Percentiles rank a stretch among this genome's conserved stretches.
phyloP scores from a whole-genome alignment of 2,113 vertebrate species.

The Theropithecus gelada region DNA sequence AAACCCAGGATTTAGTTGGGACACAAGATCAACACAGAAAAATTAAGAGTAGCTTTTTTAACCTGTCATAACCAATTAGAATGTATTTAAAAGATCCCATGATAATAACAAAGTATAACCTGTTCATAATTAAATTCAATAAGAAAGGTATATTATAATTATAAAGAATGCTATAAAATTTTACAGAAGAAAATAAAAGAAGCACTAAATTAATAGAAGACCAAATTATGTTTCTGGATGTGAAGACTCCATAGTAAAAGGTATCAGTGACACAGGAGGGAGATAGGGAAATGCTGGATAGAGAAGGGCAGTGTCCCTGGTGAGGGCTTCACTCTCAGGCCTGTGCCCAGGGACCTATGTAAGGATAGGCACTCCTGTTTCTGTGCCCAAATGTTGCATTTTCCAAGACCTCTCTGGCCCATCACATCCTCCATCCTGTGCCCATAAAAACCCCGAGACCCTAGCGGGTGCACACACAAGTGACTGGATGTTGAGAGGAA shows the following conservation, averaged over 20 bases:
- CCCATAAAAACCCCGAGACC: no score
- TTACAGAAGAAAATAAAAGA: neutral
- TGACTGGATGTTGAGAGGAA: no score
- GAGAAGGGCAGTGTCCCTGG: no score
- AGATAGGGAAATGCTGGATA: no score
- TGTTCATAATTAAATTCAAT: neutral
- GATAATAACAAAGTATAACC: neutral
- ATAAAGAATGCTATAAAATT: neutral
- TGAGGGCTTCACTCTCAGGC: no score
- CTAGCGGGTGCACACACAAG: no score
- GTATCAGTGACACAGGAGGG: neutral
- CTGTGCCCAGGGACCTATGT: no score
- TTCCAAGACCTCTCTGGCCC: no score
- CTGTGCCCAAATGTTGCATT: no score
- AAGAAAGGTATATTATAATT: neutral
- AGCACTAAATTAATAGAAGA: constrained; percentile 1
- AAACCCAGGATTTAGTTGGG: neutral
- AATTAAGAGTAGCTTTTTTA: neutral
- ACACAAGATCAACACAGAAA: neutral
- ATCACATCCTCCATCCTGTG: no score
- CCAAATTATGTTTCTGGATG: neutral
- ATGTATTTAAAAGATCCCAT: neutral
- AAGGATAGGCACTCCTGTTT: no score
- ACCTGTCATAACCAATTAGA: neutral
- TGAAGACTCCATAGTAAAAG: neutral